Evolutionary conservation across 2,888 invertebrate species (phyloP).

Genomic region (Allophyes oxyacanthae): DNA sequence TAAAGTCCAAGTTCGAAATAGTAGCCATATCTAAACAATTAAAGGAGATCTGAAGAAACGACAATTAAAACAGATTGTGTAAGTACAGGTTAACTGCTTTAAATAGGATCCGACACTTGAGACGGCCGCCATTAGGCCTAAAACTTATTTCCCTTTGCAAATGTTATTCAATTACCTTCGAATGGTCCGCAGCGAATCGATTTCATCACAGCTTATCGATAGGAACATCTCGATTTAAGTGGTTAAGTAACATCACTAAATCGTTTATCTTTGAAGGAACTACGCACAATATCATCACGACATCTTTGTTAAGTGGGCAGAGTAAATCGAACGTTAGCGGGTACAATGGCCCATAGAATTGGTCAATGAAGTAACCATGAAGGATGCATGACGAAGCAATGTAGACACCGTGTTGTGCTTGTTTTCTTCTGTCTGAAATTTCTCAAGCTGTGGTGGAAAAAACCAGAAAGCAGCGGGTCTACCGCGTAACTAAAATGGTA

Average conservation of each 20-base stretch:
- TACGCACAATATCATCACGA: slow-evolving; percentile 35
- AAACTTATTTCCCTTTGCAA: slow-evolving; percentile 17
- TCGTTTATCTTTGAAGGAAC: slow-evolving; percentile 38
- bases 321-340: slow-evolving; percentile 5
- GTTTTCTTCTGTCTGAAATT: too few species aligned
- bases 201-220: slow-evolving; percentile 40
- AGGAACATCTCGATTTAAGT: slow-evolving; percentile 40
- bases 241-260: slow-evolving; percentile 35
- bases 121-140: not conserved
- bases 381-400: slow-evolving; percentile 8
- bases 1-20: too few species aligned
- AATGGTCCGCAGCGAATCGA: slow-evolving; percentile 31
- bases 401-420: slow-evolving; percentile 2
- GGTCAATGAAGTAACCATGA: slow-evolving; percentile 8
- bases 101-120: not conserved
- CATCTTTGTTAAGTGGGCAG: slow-evolving; percentile 21
- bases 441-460: too few species aligned
- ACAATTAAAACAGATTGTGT: too few species aligned
- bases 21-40: too few species aligned
- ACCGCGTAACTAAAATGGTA: too few species aligned
- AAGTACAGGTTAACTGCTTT: too few species aligned
- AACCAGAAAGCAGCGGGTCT: too few species aligned
- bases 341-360: slow-evolving; percentile 19
- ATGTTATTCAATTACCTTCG: slow-evolving; percentile 31
- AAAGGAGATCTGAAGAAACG: too few species aligned